phyloP scores from a whole-genome alignment of 2,797 vertebrate genomes.

The Sorex maritimensis region DNA sequence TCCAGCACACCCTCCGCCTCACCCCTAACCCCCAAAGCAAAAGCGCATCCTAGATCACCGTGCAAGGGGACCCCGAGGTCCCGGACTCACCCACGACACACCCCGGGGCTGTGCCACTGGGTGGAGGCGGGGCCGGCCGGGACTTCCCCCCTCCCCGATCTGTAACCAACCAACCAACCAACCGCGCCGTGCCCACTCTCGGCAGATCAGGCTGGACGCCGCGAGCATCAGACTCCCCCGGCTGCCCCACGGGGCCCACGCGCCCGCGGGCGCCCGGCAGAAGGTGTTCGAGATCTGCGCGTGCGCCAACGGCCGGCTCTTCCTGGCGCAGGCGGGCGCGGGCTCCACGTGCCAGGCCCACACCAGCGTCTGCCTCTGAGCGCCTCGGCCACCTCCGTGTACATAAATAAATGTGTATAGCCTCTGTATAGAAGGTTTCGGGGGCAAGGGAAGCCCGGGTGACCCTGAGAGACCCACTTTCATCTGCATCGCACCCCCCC shows the following conservation, averaged over 20 bases:
- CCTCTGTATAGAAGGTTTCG: conserved; percentile 94
- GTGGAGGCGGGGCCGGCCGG: no score
- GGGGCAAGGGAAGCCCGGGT: conserved; percentile 94
- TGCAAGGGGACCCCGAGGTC: no score
- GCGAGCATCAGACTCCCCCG: conserved; percentile 96
- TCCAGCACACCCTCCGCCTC: no score
- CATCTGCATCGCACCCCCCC: conserved; percentile 82
- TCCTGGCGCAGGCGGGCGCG: conserved; percentile 97
- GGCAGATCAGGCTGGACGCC: conserved; percentile 97
- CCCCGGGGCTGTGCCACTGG: no score
- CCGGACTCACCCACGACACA: no score
- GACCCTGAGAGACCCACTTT: conserved; percentile 92
- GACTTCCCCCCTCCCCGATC: no score
- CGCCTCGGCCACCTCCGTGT: conserved; percentile 83
- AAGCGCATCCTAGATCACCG: no score
- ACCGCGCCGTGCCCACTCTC: conserved; percentile 60
- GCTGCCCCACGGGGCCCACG: conserved; percentile 96
- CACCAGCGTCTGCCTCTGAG: conserved; percentile 96
- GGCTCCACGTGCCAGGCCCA: conserved; percentile 98
- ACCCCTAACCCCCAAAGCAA: no score
- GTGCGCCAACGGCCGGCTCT: conserved; percentile 97
- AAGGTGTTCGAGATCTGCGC: conserved; percentile 98
- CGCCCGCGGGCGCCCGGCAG: conserved; percentile 94
- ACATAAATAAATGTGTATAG: conserved; percentile 92
- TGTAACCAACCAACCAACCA: no score